phyloP scores from a whole-genome alignment of 2,888 invertebrate genomes.

The Sphaerophoria rueppellii region DNA sequence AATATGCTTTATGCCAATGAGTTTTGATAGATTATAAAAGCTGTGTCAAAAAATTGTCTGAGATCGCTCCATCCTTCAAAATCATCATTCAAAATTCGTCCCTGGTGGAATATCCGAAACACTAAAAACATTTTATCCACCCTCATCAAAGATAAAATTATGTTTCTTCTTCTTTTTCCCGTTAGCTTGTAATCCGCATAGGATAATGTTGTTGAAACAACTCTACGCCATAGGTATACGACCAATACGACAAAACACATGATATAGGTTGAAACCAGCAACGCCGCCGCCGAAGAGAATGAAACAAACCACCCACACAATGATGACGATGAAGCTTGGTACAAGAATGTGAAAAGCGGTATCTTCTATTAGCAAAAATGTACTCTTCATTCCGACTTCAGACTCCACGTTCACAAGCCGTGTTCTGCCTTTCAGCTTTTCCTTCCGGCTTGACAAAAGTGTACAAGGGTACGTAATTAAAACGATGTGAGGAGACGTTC shows the following conservation, averaged over 20 bases:
- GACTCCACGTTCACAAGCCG: not conserved
- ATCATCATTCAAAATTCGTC: not conserved
- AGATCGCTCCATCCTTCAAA: too few species aligned
- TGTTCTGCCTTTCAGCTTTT: constrained; percentile 12
- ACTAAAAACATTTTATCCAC: constrained; percentile 9
- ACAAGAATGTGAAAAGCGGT: constrained; percentile 25
- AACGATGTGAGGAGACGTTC: constrained; percentile 70
- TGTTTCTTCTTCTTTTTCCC: constrained; percentile 57
- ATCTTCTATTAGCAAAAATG: constrained; percentile 50
- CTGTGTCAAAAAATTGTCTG: too few species aligned
- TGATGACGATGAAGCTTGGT: not conserved
- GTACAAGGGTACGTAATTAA: constrained; percentile 68
- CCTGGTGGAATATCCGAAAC: not conserved
- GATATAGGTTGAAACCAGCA: not conserved
- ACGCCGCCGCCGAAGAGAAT: not conserved
- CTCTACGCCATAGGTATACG: not conserved
- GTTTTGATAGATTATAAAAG: too few species aligned
- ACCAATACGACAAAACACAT: not conserved
- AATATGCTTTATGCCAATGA: too few species aligned
- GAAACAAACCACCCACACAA: not conserved
- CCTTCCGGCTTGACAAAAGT: constrained; percentile 11
- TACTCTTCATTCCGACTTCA: constrained; percentile 15
- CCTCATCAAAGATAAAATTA: constrained; percentile 42
- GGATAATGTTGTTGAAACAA: constrained; percentile 34
- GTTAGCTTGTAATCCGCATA: constrained; percentile 51